Conservation (phyloP, 2,797 vertebrate genomes). For the Odontamblyopus lacepedii region DNA sequence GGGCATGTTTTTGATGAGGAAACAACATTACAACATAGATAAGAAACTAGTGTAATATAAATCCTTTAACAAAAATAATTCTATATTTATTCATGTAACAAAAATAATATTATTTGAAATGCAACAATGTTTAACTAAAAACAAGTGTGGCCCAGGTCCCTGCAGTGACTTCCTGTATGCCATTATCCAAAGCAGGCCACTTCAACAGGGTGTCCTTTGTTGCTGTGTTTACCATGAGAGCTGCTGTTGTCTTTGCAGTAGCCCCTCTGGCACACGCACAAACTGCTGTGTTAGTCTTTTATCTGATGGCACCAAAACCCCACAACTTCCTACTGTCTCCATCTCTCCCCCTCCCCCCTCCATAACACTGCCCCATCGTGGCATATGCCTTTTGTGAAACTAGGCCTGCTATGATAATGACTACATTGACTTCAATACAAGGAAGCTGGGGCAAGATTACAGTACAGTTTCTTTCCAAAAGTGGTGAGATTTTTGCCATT, state of each 20-base stretch:
- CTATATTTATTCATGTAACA: no score
- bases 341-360: neutral
- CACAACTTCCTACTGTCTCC: slow-evolving; percentile 11
- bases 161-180: slow-evolving; percentile 34
- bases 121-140: slow-evolving; percentile 3
- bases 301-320: slow-evolving; percentile 40
- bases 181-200: slow-evolving; percentile 16
- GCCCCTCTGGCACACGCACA: slow-evolving; percentile 38
- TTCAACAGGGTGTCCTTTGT: slow-evolving; percentile 39
- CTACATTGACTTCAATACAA: no score
- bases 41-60: no score
- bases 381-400: slow-evolving; percentile 20
- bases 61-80: no score
- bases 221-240: slow-evolving; percentile 42
- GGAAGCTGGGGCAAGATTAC: no score
- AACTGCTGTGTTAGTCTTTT: slow-evolving; percentile 40
- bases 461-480: no score
- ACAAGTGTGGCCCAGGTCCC: slow-evolving; percentile 1
- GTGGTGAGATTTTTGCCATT: no score
- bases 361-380: slow-evolving; percentile 18
- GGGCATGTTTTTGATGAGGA: no score
- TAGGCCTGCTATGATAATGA: neutral
- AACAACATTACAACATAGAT: no score
- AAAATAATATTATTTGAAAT: neutral
- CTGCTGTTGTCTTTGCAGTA: slow-evolving; percentile 42